Conservation (phyloP, 2,113 vertebrate species). For the Onychorhynchus coronatus region DNA sequence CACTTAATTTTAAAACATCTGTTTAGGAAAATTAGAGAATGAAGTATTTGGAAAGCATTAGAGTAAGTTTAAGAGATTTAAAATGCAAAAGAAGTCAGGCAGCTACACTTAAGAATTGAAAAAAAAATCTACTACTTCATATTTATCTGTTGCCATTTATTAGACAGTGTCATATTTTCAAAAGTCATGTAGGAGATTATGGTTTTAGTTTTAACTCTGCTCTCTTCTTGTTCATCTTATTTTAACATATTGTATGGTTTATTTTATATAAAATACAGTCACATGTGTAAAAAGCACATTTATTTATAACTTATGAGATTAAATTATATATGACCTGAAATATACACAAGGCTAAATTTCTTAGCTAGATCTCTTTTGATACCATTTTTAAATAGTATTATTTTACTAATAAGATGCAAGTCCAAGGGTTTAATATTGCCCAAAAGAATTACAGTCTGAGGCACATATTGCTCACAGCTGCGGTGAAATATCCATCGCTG, state of each 20-base stretch:
- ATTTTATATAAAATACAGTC: neutral
- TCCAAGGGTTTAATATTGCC: constrained; percentile 24
- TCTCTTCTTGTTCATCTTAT: neutral
- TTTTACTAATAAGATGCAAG: constrained; percentile 32
- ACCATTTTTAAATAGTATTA: constrained; percentile 45
- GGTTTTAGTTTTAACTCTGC: constrained; percentile 31
- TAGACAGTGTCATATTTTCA: neutral
- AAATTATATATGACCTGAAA: constrained; percentile 28
- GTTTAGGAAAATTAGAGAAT: neutral
- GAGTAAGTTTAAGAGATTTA: neutral
- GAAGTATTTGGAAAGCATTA: neutral
- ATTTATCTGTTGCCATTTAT: constrained; percentile 24
- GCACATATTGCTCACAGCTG: constrained; percentile 71
- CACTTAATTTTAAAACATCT: neutral
- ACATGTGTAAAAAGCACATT: neutral
- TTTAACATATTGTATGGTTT: neutral
- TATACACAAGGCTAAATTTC: constrained; percentile 9
- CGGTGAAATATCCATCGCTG: constrained; percentile 48
- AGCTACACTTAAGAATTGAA: neutral
- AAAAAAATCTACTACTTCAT: neutral
- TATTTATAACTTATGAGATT: neutral
- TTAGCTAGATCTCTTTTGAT: constrained; percentile 2
- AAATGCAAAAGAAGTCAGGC: neutral
- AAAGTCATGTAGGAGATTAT: neutral
- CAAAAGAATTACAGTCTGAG: constrained; percentile 23